Evolutionary conservation across 1,140 invertebrate species (phyloP).

Genomic region (Atta colombica): DNA sequence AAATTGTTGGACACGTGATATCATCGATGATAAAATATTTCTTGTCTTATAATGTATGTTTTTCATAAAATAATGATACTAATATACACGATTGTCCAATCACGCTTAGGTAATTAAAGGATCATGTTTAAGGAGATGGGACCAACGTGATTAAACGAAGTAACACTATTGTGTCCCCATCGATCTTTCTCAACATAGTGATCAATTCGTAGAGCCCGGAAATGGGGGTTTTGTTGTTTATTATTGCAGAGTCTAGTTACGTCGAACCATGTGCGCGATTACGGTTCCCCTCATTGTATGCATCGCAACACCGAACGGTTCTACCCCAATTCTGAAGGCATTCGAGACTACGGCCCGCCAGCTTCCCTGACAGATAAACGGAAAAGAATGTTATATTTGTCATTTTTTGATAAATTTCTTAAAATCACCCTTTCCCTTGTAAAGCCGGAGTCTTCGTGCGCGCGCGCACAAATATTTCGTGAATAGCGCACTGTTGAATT

Average conservation of each 20-base stretch:
- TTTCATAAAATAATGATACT: conserved; percentile 15
- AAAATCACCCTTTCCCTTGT: conserved; percentile 63
- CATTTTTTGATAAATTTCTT: conserved; percentile 52
- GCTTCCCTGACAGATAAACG: neutral
- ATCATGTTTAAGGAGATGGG: neutral
- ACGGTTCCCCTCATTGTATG: conserved; percentile 29
- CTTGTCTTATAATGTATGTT: neutral
- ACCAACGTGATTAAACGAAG: neutral
- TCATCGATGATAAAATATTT: conserved; percentile 37
- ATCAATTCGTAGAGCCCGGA: conserved; percentile 30
- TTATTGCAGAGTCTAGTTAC: conserved; percentile 68
- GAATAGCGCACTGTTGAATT: conserved; percentile 81
- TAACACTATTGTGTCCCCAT: neutral
- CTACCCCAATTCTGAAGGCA: neutral
- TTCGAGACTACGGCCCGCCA: neutral
- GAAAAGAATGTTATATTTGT: conserved; percentile 49
- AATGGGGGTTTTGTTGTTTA: conserved; percentile 71
- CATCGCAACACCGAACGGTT: neutral
- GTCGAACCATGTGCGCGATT: conserved; percentile 51
- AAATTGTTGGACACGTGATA: conserved; percentile 18
- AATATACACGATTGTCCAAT: neutral
- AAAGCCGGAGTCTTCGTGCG: neutral
- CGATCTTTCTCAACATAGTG: conserved; percentile 5
- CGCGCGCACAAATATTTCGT: conserved; percentile 68
- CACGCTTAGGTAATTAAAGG: too few relatives aligned